Evolutionary conservation across 2,888 invertebrate genomes (phyloP).

Genomic region (Harpalus rubripes): DNA sequence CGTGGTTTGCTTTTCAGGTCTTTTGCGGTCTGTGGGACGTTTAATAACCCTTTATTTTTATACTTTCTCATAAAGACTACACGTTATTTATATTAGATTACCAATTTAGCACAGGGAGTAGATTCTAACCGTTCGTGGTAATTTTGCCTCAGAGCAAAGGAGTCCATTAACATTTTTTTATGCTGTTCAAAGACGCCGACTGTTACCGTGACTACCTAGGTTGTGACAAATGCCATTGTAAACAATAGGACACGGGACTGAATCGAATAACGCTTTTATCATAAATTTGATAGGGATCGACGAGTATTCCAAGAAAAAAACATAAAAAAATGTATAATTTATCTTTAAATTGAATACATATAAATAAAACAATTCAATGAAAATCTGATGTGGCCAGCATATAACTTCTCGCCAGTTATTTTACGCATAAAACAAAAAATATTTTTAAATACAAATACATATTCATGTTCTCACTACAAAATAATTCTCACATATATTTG

Average conservation of each 20-base stretch:
- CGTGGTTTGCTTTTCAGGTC: slow-evolving; percentile 11
- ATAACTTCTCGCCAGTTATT: too few relatives aligned
- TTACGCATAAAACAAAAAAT: too few relatives aligned
- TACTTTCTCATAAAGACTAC: slow-evolving; percentile 2
- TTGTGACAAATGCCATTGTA: slow-evolving; percentile 40
- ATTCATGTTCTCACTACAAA: too few relatives aligned
- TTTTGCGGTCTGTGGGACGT: slow-evolving; percentile 21
- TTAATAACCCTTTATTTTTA: slow-evolving; percentile 42
- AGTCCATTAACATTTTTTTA: slow-evolving; percentile 18
- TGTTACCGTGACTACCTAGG: slow-evolving; percentile 40
- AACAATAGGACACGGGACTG: slow-evolving; percentile 9
- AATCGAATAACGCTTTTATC: slow-evolving; percentile 33
- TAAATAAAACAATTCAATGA: too few relatives aligned
- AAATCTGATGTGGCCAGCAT: too few relatives aligned
- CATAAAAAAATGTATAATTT: neutral
- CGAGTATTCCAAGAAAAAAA: neutral
- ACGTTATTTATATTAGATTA: slow-evolving; percentile 21
- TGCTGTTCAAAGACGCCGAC: slow-evolving; percentile 21
- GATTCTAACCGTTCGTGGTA: neutral
- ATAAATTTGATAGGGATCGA: slow-evolving; percentile 34
- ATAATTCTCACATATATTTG: too few relatives aligned
- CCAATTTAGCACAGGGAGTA: slow-evolving; percentile 13
- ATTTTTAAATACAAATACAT: too few relatives aligned
- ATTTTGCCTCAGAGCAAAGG: slow-evolving; percentile 3
- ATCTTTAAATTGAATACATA: too few relatives aligned